Percentiles rank a stretch among this genome's conserved stretches.
phyloP scores from a whole-genome alignment of 2,113 vertebrate species.

The Struthidea cinerea region DNA sequence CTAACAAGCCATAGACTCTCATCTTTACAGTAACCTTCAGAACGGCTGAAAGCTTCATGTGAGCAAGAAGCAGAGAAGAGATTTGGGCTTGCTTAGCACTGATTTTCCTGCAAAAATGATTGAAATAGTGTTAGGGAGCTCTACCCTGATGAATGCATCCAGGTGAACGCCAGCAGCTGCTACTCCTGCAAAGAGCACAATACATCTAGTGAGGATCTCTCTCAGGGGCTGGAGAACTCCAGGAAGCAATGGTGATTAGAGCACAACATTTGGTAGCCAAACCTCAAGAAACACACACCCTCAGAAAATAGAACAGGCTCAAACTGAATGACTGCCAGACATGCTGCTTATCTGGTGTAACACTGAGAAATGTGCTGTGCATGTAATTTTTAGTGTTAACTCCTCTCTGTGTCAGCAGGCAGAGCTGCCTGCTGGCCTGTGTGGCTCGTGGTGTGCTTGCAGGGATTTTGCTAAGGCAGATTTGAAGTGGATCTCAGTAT shows the following conservation, averaged over 20 bases:
- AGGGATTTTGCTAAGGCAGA: neutral
- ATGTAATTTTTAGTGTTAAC: neutral
- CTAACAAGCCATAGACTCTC: neutral
- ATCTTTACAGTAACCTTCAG: neutral
- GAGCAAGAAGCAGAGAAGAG: neutral
- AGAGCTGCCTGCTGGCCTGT: neutral
- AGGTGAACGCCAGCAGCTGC: neutral
- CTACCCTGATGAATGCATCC: neutral
- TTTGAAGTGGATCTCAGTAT: rapidly evolving
- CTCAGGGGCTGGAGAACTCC: neutral
- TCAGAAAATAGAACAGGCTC: neutral
- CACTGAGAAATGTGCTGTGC: neutral
- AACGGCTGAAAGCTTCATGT: neutral
- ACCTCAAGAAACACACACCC: neutral
- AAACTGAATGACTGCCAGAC: neutral
- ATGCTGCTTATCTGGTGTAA: neutral
- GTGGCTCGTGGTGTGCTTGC: neutral
- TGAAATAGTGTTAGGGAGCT: neutral
- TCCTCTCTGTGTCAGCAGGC: neutral
- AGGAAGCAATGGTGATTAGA: neutral
- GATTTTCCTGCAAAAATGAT: neutral
- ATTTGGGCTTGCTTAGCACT: neutral
- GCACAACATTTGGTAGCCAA: slow-evolving; percentile 3
- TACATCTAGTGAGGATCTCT: neutral
- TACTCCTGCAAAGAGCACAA: neutral